phyloP scores from a whole-genome alignment of 2,888 invertebrate genomes.

The Limnephilus auricula region DNA sequence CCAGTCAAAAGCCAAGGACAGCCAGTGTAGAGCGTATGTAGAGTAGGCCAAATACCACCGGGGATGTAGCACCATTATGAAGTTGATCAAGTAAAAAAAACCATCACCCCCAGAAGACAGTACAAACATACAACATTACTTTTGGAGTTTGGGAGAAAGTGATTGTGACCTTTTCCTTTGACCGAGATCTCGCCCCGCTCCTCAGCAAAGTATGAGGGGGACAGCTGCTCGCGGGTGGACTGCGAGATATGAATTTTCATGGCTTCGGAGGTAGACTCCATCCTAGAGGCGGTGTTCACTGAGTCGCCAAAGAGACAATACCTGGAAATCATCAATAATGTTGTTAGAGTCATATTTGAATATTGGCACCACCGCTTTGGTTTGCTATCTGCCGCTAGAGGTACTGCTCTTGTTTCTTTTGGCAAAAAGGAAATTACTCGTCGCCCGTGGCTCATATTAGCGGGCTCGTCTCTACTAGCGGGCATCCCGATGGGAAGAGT shows the following conservation, averaged over 20 bases:
- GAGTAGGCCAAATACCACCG: no score
- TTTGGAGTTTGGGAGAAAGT: slow-evolving; percentile 11
- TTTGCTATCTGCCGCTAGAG: no score
- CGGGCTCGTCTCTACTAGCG: no score
- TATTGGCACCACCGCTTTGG: no score
- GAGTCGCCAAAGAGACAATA: slow-evolving; percentile 94
- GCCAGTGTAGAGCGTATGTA: no score
- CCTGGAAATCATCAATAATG: slow-evolving; percentile 44
- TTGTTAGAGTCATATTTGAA: background rate
- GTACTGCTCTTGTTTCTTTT: no score
- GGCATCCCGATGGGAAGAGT: no score
- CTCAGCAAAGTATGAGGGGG: slow-evolving; percentile 84
- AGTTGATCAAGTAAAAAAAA: background rate
- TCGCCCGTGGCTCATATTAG: no score
- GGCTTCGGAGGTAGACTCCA: slow-evolving; percentile 95
- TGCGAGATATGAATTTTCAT: slow-evolving; percentile 98
- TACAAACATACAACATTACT: background rate
- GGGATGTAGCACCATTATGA: background rate
- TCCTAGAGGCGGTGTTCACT: slow-evolving; percentile 93
- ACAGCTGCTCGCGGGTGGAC: slow-evolving; percentile 87
- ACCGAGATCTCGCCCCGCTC: slow-evolving; percentile 92
- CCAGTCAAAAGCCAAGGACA: no score
- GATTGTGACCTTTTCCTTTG: slow-evolving; percentile 88
- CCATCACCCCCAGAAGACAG: background rate
- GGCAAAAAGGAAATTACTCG: no score